Percentiles rank a stretch among this genome's conserved stretches.
Evolutionary conservation across 2,797 vertebrate species (phyloP).

Genomic region (Enteromius afrohamiltoni): DNA sequence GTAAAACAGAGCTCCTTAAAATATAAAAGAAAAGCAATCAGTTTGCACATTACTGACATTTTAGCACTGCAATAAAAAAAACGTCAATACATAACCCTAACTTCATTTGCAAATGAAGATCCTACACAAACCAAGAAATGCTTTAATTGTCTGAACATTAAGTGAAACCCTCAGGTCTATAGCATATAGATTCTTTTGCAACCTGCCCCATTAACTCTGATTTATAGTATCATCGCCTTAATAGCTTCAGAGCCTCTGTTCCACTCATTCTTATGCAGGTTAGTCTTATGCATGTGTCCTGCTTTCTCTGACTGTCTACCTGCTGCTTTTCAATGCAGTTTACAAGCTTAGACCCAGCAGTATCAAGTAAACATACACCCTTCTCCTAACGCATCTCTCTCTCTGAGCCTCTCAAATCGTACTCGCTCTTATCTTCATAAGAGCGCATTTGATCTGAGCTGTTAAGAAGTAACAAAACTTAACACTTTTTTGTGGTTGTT

Average conservation of each 20-base stretch:
- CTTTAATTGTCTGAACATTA: conserved; percentile 51
- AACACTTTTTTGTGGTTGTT: too few species aligned
- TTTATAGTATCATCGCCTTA: conserved; percentile 77
- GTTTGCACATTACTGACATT: background rate
- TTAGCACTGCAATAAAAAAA: background rate
- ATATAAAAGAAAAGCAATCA: background rate
- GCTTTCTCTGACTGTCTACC: conserved; percentile 32
- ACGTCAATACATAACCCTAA: background rate
- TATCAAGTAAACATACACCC: conserved; percentile 31
- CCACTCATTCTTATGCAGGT: conserved; percentile 64
- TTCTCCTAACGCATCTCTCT: background rate
- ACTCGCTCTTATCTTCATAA: conserved; percentile 52
- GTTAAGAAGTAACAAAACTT: background rate
- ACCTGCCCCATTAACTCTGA: conserved; percentile 74
- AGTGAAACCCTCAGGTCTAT: conserved; percentile 58
- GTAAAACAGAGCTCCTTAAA: background rate
- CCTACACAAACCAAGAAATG: conserved; percentile 26
- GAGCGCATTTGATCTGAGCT: conserved; percentile 48
- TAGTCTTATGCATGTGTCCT: conserved; percentile 18
- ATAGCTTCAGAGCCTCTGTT: conserved; percentile 76
- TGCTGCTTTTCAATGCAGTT: conserved; percentile 65
- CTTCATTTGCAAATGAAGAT: conserved; percentile 38
- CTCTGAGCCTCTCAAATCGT: conserved; percentile 13
- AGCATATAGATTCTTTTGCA: conserved; percentile 63
- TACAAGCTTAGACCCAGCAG: conserved; percentile 33